phyloP scores from a whole-genome alignment of 2,888 invertebrate species.

The Aproaerema taeniolella region DNA sequence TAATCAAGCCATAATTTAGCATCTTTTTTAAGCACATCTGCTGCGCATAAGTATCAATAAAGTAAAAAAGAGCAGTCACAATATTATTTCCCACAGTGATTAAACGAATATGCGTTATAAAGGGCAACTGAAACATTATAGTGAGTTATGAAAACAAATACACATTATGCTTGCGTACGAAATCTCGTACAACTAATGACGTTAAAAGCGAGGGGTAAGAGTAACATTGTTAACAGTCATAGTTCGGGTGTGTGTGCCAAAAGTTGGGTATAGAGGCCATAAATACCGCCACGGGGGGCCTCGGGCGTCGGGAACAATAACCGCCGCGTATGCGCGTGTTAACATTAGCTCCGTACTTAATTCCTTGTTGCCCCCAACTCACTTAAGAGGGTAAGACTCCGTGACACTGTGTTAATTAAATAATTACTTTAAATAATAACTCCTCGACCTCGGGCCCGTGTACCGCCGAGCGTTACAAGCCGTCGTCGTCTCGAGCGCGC shows the following conservation, averaged over 20 bases:
- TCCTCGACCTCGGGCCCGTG: conserved; percentile 35
- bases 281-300: conserved; percentile 66
- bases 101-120: conserved; percentile 48
- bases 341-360: conserved; percentile 72
- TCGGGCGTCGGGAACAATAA: conserved; percentile 51
- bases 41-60: conserved; percentile 45
- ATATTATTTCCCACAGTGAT: conserved; percentile 69
- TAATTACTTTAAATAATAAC: conserved; percentile 76
- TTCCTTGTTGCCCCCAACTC: conserved; percentile 72
- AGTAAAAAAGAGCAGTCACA: conserved; percentile 51
- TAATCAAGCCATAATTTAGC: too few relatives aligned
- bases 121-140: conserved; percentile 52
- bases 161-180: conserved; percentile 64
- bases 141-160: conserved; percentile 72
- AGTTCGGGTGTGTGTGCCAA: conserved; percentile 69
- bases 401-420: conserved; percentile 73
- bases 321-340: conserved; percentile 68
- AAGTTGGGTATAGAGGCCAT: conserved; percentile 64
- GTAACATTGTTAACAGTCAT: conserved; percentile 71
- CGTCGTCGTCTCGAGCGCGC: conserved; percentile 13
- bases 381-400: conserved; percentile 70
- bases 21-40: conserved; percentile 21
- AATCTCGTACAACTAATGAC: conserved; percentile 74
- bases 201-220: conserved; percentile 70
- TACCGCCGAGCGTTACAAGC: conserved; percentile 20